Conservation (phyloP, 2,113 vertebrate species). For the Neogale vison region DNA sequence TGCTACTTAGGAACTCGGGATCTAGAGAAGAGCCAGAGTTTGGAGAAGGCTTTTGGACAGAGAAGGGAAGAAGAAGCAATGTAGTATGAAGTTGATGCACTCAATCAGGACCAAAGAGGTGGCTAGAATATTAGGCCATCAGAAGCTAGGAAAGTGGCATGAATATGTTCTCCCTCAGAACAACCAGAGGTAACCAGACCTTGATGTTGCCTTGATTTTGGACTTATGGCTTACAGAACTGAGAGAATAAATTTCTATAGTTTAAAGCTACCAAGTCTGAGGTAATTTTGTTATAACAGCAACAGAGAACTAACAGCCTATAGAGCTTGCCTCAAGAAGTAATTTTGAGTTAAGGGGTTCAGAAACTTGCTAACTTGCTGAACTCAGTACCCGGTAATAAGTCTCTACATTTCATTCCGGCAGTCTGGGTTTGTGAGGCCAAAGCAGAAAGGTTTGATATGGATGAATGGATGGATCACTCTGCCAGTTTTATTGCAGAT, state of each 20-base stretch:
- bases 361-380: background rate
- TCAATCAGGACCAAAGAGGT: background rate
- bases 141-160: background rate
- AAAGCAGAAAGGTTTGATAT: background rate
- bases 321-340: background rate
- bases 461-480: background rate
- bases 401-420: background rate
- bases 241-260: background rate
- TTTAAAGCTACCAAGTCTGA: background rate
- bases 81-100: background rate
- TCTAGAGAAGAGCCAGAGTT: background rate
- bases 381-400: background rate
- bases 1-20: background rate
- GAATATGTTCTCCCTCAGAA: background rate
- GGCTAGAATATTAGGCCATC: background rate
- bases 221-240: background rate
- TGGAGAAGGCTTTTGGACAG: background rate
- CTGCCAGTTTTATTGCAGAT: background rate
- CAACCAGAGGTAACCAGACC: background rate
- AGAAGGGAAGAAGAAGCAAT: background rate
- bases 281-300: constrained; percentile 11
- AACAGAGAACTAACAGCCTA: background rate
- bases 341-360: background rate
- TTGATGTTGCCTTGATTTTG: background rate
- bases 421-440: background rate